Conservation (phyloP, 1,140 invertebrate genomes). For the Thaumatotibia leucotreta region DNA sequence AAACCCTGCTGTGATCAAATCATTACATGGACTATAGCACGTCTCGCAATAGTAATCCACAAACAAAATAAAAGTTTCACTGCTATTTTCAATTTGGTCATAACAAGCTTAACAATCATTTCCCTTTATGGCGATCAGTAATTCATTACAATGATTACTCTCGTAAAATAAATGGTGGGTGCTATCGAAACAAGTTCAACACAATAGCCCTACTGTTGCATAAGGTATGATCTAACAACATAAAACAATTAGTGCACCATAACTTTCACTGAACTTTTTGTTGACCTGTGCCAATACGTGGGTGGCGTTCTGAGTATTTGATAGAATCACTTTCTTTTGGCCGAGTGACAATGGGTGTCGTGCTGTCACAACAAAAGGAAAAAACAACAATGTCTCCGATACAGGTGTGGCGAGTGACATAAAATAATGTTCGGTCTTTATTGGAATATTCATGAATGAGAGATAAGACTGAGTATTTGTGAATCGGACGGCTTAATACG, state of each 20-base stretch:
- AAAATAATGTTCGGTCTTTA: not conserved
- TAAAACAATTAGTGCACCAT: constrained; percentile 6
- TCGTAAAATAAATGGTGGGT: not conserved
- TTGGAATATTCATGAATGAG: not conserved
- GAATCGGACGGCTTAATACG: too few relatives aligned
- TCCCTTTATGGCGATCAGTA: not conserved
- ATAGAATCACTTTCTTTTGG: not conserved
- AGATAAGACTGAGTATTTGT: too few relatives aligned
- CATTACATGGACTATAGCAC: not conserved
- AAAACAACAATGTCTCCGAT: not conserved
- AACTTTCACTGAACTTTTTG: constrained; percentile 5
- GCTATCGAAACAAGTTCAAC: not conserved
- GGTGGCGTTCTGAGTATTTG: not conserved
- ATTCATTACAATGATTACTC: constrained; percentile 6
- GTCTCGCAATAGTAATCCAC: not conserved
- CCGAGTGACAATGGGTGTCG: not conserved
- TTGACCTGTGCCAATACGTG: not conserved
- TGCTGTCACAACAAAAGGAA: not conserved
- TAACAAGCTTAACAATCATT: not conserved
- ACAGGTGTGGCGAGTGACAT: not conserved
- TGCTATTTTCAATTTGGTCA: not conserved
- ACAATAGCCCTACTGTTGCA: constrained; percentile 7
- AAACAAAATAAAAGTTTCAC: not conserved
- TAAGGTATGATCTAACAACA: not conserved
- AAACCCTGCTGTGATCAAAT: not conserved